Conservation (phyloP, 2,797 vertebrate genomes). For the Paratrypauchen microcephalus region DNA sequence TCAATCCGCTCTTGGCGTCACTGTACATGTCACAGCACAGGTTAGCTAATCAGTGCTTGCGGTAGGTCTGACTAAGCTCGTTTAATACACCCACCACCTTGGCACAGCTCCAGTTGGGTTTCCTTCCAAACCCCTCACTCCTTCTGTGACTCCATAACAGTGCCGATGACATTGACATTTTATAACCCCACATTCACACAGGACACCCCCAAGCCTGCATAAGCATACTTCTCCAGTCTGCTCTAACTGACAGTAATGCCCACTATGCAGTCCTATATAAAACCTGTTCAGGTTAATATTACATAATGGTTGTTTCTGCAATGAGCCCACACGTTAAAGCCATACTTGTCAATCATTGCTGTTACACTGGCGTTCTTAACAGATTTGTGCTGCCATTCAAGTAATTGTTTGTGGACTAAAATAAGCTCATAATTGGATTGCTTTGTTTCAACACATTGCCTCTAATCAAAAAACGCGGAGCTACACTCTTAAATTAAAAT, state of each 20-base stretch:
- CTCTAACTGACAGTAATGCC: constrained; percentile 16
- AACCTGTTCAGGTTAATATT: constrained; percentile 18
- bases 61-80: constrained; percentile 59
- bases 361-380: constrained; percentile 39
- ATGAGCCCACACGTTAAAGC: constrained; percentile 27
- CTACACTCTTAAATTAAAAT: neutral
- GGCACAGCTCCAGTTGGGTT: constrained; percentile 57
- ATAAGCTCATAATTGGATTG: constrained; percentile 71
- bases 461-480: constrained; percentile 10
- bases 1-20: constrained; percentile 39
- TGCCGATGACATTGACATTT: constrained; percentile 61
- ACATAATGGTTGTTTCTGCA: constrained; percentile 19
- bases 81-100: constrained; percentile 59
- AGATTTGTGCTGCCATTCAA: constrained; percentile 56
- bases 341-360: constrained; percentile 31
- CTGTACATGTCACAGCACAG: constrained; percentile 47
- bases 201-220: constrained; percentile 26
- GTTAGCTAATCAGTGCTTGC: constrained; percentile 56
- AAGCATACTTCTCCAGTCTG: neutral
- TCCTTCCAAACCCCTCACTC: constrained; percentile 52
- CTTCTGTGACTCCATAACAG: constrained; percentile 52
- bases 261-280: constrained; percentile 18
- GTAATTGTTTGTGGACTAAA: constrained; percentile 63
- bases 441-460: constrained; percentile 49
- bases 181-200: constrained; percentile 45